Percentiles rank a stretch among this genome's conserved stretches.
Evolutionary conservation across 2,888 invertebrate species (phyloP).

Genomic region (Sphaerophoria rueppellii): DNA sequence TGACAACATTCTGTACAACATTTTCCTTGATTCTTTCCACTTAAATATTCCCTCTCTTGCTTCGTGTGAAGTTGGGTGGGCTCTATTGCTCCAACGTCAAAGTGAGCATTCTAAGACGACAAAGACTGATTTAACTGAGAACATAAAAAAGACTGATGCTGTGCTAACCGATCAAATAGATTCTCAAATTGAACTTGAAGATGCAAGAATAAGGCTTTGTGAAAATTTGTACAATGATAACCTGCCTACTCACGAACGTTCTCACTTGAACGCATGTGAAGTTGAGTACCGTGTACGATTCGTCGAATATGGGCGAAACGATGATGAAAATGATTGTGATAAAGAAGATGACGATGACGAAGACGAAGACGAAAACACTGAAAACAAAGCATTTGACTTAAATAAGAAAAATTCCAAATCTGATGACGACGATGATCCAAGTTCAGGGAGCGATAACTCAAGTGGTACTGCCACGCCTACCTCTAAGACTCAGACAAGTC

Average conservation of each 20-base stretch:
- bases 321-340: constrained; percentile 85
- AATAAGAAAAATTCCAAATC: constrained; percentile 80
- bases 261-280: constrained; percentile 29
- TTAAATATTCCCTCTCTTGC: constrained; percentile 32
- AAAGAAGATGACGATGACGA: constrained; percentile 81
- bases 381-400: constrained; percentile 76
- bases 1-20: constrained; percentile 39
- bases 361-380: constrained; percentile 80
- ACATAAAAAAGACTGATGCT: constrained; percentile 50
- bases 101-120: constrained; percentile 19
- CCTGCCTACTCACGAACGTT: constrained; percentile 84
- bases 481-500: constrained; percentile 74
- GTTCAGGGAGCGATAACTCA: constrained; percentile 85
- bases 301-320: constrained; percentile 84
- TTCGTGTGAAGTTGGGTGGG: constrained; percentile 41
- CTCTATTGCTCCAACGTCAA: constrained; percentile 23
- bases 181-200: constrained; percentile 5
- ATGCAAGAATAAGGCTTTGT: constrained; percentile 25
- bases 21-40: constrained; percentile 47
- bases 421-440: constrained; percentile 85
- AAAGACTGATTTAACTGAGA: constrained; percentile 42
- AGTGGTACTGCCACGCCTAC: constrained; percentile 82
- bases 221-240: constrained; percentile 82
- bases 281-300: constrained; percentile 38
- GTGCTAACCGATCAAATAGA: constrained; percentile 23